phyloP scores from a whole-genome alignment of 2,113 vertebrate genomes.

The Egretta garzetta region DNA sequence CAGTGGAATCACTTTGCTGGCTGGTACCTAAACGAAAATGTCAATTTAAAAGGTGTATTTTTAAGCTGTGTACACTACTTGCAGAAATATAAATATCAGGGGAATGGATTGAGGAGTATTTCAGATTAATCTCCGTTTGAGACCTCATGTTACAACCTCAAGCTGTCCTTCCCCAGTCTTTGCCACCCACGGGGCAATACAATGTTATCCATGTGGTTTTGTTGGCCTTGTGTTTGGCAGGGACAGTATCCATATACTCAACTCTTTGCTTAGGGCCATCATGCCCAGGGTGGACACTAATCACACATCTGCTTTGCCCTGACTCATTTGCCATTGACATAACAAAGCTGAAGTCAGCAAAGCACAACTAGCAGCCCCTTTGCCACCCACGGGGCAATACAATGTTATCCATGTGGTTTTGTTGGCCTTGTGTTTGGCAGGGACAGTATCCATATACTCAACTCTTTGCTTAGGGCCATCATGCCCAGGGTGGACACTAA shows the following conservation, averaged over 20 bases:
- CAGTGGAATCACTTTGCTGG: neutral
- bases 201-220: too few species aligned
- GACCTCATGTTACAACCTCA: accelerated
- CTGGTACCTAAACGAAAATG: neutral
- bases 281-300: too few species aligned
- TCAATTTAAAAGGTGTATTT: neutral
- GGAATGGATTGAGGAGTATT: neutral
- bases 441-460: neutral
- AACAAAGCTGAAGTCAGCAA: too few species aligned
- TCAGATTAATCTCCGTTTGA: neutral
- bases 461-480: neutral
- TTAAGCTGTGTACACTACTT: neutral
- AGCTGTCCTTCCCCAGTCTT: neutral
- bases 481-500: too few species aligned
- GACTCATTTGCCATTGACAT: neutral
- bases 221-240: neutral
- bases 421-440: neutral
- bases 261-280: neutral
- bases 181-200: neutral
- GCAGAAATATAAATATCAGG: neutral
- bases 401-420: too few species aligned
- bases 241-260: neutral
- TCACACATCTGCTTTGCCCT: neutral
- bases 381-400: neutral
- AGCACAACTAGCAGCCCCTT: too few species aligned